Conservation (phyloP, 1,140 invertebrate species). For the Rhopalosiphum maidis region DNA sequence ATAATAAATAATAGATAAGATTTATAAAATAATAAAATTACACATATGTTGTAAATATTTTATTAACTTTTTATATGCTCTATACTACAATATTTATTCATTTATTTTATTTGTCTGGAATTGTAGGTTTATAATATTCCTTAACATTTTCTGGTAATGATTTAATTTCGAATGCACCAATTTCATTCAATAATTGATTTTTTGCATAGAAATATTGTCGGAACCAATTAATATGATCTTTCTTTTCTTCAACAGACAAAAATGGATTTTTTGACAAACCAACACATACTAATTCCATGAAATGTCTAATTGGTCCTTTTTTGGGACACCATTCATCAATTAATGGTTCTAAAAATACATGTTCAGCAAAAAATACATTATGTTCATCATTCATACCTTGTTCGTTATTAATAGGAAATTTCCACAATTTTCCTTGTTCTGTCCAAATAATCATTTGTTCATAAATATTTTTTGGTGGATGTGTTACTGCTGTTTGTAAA, state of each 20-base stretch:
- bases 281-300: slow-evolving; percentile 94
- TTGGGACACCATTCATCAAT: slow-evolving; percentile 87
- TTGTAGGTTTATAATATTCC: slow-evolving; percentile 50
- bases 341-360: slow-evolving; percentile 90
- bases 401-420: slow-evolving; percentile 97
- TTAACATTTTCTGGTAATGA: slow-evolving; percentile 52
- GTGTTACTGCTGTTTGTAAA: slow-evolving; percentile 69
- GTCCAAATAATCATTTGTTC: slow-evolving; percentile 95
- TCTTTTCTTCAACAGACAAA: slow-evolving; percentile 78
- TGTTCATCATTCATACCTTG: slow-evolving; percentile 85
- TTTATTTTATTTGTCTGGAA: slow-evolving; percentile 28
- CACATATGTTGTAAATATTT: neutral
- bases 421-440: slow-evolving; percentile 92
- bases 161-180: slow-evolving; percentile 64
- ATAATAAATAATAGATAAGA: neutral
- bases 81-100: neutral
- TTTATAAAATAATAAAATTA: neutral
- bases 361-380: slow-evolving; percentile 85
- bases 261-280: slow-evolving; percentile 96
- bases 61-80: neutral
- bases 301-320: slow-evolving; percentile 88
- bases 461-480: slow-evolving; percentile 86
- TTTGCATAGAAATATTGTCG: slow-evolving; percentile 88
- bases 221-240: slow-evolving; percentile 92
- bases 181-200: slow-evolving; percentile 74